phyloP scores from a whole-genome alignment of 2,888 invertebrate genomes.

The Leptothorax acervorum region DNA sequence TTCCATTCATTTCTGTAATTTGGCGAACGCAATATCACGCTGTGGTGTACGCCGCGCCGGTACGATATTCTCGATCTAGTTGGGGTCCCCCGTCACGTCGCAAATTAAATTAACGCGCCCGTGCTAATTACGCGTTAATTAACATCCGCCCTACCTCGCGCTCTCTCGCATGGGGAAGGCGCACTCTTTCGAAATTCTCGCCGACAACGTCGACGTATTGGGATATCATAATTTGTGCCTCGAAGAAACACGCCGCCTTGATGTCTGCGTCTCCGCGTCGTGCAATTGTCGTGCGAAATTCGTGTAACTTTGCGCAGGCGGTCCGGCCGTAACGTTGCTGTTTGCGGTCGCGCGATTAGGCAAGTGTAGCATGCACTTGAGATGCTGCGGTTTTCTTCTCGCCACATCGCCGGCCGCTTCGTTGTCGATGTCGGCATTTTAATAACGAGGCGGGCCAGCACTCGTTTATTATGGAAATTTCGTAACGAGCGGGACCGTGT shows the following conservation, averaged over 20 bases:
- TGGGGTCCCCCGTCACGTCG: background rate
- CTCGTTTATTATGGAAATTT: slow-evolving; percentile 65
- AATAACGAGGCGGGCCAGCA: slow-evolving; percentile 59
- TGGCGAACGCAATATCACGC: background rate
- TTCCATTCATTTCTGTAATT: slow-evolving; percentile 10
- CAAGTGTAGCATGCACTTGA: slow-evolving; percentile 80
- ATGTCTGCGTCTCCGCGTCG: slow-evolving; percentile 11
- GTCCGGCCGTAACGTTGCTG: slow-evolving; percentile 37
- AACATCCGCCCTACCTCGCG: slow-evolving; percentile 66
- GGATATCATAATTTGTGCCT: slow-evolving; percentile 56
- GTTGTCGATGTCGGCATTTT: slow-evolving; percentile 61
- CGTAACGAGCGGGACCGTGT: slow-evolving; percentile 42
- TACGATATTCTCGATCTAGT: slow-evolving; percentile 19
- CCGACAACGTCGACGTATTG: slow-evolving; percentile 21
- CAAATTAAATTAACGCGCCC: slow-evolving; percentile 69
- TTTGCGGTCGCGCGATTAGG: slow-evolving; percentile 77
- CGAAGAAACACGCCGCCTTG: background rate
- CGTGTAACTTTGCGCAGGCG: slow-evolving; percentile 74
- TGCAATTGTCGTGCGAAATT: slow-evolving; percentile 82
- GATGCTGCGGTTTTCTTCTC: slow-evolving; percentile 72
- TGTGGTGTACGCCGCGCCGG: background rate
- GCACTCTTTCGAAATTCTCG: slow-evolving; percentile 66
- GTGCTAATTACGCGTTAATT: slow-evolving; percentile 79
- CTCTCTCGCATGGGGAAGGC: slow-evolving; percentile 46
- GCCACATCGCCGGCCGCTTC: slow-evolving; percentile 47